phyloP scores from a whole-genome alignment of 37 sponge, comb jelly and placozoan species.

The Mnemiopsis leidyi region DNA sequence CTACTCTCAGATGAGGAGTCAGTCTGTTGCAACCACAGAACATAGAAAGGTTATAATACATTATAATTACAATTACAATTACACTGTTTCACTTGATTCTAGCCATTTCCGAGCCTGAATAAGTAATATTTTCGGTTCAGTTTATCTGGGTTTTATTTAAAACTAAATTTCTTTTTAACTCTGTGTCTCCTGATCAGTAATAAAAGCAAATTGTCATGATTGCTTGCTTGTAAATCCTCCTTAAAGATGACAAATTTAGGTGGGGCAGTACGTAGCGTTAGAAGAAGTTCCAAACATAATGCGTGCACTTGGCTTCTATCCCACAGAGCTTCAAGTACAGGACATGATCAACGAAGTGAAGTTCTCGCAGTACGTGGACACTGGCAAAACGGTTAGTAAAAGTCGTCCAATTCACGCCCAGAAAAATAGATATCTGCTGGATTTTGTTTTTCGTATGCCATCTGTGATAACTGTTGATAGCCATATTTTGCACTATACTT shows the following conservation, averaged over 20 bases:
- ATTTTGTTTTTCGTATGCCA: too few relatives aligned
- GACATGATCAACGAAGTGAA: conserved; percentile 96
- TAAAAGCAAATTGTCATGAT: not conserved
- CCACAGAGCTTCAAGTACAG: conserved; percentile 88
- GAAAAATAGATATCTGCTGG: too few relatives aligned
- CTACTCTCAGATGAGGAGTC: conserved; percentile 91
- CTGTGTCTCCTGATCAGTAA: too few relatives aligned
- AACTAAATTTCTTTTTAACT: too few relatives aligned
- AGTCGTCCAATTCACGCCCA: too few relatives aligned
- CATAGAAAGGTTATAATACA: conserved; percentile 70
- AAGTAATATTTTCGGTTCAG: too few relatives aligned
- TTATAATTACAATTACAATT: too few relatives aligned
- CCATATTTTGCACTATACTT: too few relatives aligned
- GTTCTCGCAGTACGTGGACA: conserved; percentile 90
- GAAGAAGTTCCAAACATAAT: conserved; percentile 89
- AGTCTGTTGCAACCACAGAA: conserved; percentile 72
- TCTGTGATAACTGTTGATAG: too few relatives aligned
- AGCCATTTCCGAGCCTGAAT: too few relatives aligned
- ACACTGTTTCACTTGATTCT: too few relatives aligned
- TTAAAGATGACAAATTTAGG: conserved; percentile 3
- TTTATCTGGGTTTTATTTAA: too few relatives aligned
- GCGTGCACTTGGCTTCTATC: conserved; percentile 96
- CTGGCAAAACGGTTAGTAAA: conserved; percentile 72
- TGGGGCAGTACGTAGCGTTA: conserved; percentile 67
- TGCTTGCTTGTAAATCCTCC: not conserved